Conservation (phyloP, 2,113 vertebrate species). For the Hippoglossus stenolepis region DNA sequence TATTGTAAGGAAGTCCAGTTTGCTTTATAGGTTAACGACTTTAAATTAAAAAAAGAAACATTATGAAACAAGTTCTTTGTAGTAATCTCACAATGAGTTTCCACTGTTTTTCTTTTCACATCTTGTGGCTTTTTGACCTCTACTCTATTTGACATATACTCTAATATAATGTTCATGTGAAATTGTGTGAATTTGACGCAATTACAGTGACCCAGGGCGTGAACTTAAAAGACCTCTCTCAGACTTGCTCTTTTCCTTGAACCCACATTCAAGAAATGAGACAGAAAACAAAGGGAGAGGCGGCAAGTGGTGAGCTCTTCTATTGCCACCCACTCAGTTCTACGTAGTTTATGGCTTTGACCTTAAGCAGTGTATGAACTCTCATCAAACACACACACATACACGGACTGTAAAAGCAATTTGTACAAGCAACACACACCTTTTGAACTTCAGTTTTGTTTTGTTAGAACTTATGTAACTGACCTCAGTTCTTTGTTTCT, state of each 20-base stretch:
- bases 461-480: neutral
- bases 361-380: slow-evolving; percentile 23
- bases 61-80: neutral
- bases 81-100: too few species aligned
- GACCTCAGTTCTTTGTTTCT: neutral
- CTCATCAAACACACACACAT: slow-evolving; percentile 10
- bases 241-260: neutral
- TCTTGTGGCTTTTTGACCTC: slow-evolving; percentile 4
- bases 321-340: slow-evolving; percentile 35
- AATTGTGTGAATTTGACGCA: neutral
- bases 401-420: neutral
- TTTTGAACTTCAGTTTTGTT: neutral
- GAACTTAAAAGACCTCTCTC: slow-evolving; percentile 8
- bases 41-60: neutral
- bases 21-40: too few species aligned
- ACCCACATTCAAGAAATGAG: slow-evolving; percentile 2
- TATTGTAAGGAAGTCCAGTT: neutral
- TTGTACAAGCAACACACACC: neutral
- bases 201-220: neutral
- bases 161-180: neutral
- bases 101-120: neutral
- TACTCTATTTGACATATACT: neutral
- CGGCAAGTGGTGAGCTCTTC: neutral
- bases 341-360: slow-evolving; percentile 5
- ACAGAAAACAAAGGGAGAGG: neutral